phyloP scores from a whole-genome alignment of 2,888 invertebrate species.

The Anarsia innoxiella region DNA sequence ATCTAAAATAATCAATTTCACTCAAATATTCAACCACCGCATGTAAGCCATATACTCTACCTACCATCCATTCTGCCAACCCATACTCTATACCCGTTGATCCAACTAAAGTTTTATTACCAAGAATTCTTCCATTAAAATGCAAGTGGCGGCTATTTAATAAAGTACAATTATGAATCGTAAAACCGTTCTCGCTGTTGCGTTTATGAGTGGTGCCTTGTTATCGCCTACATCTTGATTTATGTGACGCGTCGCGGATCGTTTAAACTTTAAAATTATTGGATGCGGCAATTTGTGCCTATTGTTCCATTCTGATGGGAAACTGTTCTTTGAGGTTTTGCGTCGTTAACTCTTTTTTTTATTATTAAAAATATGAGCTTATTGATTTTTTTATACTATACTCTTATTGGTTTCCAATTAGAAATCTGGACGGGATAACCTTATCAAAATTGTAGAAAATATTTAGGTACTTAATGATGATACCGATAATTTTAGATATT shows the following conservation, averaged over 20 bases:
- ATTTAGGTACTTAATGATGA: too few species aligned
- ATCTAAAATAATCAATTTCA: too few species aligned
- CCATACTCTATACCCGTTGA: too few species aligned
- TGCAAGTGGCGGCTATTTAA: slow-evolving; percentile 62
- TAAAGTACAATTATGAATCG: slow-evolving; percentile 73
- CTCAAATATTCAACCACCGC: background rate
- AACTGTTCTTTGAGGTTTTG: background rate
- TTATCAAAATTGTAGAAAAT: too few species aligned
- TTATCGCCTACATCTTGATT: slow-evolving; percentile 71
- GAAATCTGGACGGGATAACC: too few species aligned
- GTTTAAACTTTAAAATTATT: slow-evolving; percentile 23
- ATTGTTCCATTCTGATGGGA: slow-evolving; percentile 1
- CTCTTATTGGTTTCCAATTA: too few species aligned
- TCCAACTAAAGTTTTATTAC: slow-evolving; percentile 25
- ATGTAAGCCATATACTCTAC: too few species aligned
- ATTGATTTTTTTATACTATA: too few species aligned
- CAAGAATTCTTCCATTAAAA: slow-evolving; percentile 57
- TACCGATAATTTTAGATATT: too few species aligned
- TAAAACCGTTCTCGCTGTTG: slow-evolving; percentile 67
- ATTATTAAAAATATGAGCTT: too few species aligned
- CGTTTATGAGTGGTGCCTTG: slow-evolving; percentile 65
- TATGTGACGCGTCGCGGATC: slow-evolving; percentile 44
- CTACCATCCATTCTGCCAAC: too few species aligned
- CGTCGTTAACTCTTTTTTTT: too few species aligned
- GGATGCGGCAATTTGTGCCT: slow-evolving; percentile 25